phyloP scores from a whole-genome alignment of 2,888 invertebrate genomes.

The Glomeris marginata region DNA sequence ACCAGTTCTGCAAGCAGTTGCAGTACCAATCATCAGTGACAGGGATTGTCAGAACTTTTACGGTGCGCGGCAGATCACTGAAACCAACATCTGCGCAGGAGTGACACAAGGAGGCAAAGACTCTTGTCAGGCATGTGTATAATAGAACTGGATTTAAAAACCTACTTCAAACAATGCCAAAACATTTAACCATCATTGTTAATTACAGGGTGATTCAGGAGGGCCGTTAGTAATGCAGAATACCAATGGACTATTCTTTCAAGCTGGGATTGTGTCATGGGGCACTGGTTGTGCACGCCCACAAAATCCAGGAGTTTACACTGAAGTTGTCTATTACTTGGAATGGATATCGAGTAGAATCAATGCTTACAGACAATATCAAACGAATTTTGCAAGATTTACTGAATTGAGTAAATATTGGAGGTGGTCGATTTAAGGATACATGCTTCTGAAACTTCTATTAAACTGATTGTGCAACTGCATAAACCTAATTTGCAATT shows the following conservation, averaged over 20 bases:
- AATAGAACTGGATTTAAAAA: no score
- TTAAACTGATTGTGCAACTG: no score
- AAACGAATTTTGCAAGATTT: no score
- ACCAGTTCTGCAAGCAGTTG: conserved; percentile 7
- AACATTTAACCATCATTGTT: not conserved
- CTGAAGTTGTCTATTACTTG: conserved; percentile 2
- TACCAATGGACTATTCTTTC: not conserved
- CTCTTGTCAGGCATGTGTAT: conserved; percentile 4
- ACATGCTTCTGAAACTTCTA: no score
- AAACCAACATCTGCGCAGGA: conserved; percentile 7
- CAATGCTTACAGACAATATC: no score
- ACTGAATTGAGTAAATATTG: no score
- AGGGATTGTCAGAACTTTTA: not conserved
- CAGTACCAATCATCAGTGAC: conserved; percentile 1
- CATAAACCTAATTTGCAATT: no score
- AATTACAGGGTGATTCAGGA: conserved; percentile 9
- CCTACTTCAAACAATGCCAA: not conserved
- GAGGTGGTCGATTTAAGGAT: no score
- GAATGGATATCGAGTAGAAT: conserved; percentile 1
- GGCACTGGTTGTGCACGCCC: conserved; percentile 8
- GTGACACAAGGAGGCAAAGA: conserved; percentile 3
- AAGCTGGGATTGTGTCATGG: conserved; percentile 9
- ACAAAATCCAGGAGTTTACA: conserved; percentile 6
- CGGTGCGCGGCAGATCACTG: not conserved
- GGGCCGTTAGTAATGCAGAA: conserved; percentile 3